Percentiles rank a stretch among this genome's conserved stretches.
Evolutionary conservation across 2,888 invertebrate species (phyloP).

Genomic region (Diabrotica balteata): DNA sequence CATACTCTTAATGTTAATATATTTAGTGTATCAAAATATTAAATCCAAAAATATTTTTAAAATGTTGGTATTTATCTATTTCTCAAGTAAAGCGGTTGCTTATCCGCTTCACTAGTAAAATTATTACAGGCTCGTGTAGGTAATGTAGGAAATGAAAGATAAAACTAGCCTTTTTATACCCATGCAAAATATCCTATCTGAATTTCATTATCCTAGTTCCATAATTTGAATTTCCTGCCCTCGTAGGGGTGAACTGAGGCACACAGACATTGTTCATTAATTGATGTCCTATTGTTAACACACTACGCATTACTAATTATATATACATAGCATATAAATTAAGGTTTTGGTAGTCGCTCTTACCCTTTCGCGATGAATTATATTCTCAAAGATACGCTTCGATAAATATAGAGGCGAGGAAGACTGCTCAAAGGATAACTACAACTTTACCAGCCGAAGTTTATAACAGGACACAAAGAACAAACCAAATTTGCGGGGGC

Average conservation of each 20-base stretch:
- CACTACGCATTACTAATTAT: conserved; percentile 20
- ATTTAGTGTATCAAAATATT: too few relatives aligned
- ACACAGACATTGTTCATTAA: conserved; percentile 20
- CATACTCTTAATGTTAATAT: too few relatives aligned
- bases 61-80: too few relatives aligned
- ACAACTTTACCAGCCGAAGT: conserved; percentile 9
- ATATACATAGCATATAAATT: conserved; percentile 25
- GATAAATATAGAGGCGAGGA: conserved; percentile 22
- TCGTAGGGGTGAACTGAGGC: conserved; percentile 11
- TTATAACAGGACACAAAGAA: conserved; percentile 15
- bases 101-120: too few relatives aligned
- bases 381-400: conserved; percentile 17
- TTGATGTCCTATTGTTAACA: conserved; percentile 23
- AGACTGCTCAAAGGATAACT: conserved; percentile 21
- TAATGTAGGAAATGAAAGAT: too few relatives aligned
- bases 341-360: conserved; percentile 16
- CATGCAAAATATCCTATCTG: conserved; percentile 11
- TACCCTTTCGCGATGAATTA: conserved; percentile 19
- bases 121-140: too few relatives aligned
- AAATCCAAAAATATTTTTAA: too few relatives aligned
- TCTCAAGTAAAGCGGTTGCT: too few relatives aligned
- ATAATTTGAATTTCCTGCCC: conserved; percentile 9
- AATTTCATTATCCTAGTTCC: conserved; percentile 3
- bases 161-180: background rate
- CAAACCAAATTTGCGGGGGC: conserved; percentile 1